These are phyloP conservation scores for Alectoris magna DNA, from an alignment of 2,797 vertebrate genomes.

Conservation along the genomic window DNA sequence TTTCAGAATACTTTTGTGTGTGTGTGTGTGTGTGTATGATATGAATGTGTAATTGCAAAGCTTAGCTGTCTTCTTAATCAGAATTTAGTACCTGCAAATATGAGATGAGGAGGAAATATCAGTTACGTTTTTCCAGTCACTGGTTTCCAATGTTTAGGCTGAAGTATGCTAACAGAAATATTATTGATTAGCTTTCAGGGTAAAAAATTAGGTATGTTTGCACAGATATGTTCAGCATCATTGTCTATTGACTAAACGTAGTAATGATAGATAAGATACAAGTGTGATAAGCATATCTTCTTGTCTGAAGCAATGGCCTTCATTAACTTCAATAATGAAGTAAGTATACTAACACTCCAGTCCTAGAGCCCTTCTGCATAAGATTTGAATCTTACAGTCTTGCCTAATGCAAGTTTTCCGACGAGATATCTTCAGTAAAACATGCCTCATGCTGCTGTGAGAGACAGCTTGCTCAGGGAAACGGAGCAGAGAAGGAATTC, in stretches of 20 bases:
- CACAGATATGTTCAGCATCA: slow-evolving; percentile 65
- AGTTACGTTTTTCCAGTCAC: not conserved
- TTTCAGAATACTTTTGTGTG: not conserved
- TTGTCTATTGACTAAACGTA: slow-evolving; percentile 68
- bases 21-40: not conserved
- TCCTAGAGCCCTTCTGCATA: not conserved
- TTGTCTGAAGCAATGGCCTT: slow-evolving; percentile 28
- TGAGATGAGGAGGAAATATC: not conserved
- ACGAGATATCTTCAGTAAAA: not conserved
- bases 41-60: not conserved
- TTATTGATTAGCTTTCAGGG: slow-evolving; percentile 71
- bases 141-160: slow-evolving; percentile 15
- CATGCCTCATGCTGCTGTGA: not conserved
- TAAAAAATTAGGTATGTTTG: slow-evolving; percentile 58
- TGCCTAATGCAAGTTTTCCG: not conserved
- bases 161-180: slow-evolving; percentile 44
- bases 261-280: slow-evolving; percentile 60
- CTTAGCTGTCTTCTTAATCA: not conserved
- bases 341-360: not conserved
- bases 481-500: not conserved
- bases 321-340: slow-evolving; percentile 48
- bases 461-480: not conserved
- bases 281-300: not conserved
- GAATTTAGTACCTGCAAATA: not conserved
- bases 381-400: not conserved